Evolutionary conservation across 1,140 invertebrate genomes (phyloP), one percentile per base, ranked within the genome.

Genomic region (Nautilus pompilius): DNA sequence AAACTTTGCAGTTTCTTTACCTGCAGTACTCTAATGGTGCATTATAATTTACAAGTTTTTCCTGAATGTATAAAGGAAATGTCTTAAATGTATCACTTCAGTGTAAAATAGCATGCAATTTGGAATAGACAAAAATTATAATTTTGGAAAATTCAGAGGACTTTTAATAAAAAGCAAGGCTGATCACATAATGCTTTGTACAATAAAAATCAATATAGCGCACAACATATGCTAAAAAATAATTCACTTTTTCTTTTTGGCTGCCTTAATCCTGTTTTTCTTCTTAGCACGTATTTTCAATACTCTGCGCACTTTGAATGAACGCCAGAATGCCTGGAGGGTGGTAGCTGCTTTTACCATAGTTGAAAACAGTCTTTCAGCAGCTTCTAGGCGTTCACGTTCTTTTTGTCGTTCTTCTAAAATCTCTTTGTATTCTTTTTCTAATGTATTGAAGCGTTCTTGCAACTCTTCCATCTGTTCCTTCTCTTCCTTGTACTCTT

Each of bases 241-340:
- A n/a, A n/a, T n/a, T n/a, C n/a, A n/a, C 67, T 73, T 73, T 63
- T 77, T 77, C 60, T 76, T 78, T 34, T 73, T 72, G 24, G 72
- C 69, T 33, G 62, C 60, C 30, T 49, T 51, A 13, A 36, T 45
- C 20, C 34, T 49, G 17, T 68, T 71, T 2, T 72, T 71, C 61
- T 81, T 81, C 68, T 82, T 82, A 67, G 79, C 80, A 56, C 78
- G 76, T 15, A 68, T 62, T 57, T 78, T 80, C 58, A 82, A 76
- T 0, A 78, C 77, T 62, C 81, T 82, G n/a, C 81, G 68, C 20
- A 82, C 81, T 66, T 82, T 82, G 70, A 71, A 82, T 22, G 81
- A 82, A 32, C 81, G 65, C 81, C 81, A 82, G 75, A 82, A 81
- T 30, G 81, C 79, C 62, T 82, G 81, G 48, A 82, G 74, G 20